Evolutionary conservation across 2,888 invertebrate genomes (phyloP), one percentile per base, ranked within the genome.

Genomic region (Macropis europaea): DNA sequence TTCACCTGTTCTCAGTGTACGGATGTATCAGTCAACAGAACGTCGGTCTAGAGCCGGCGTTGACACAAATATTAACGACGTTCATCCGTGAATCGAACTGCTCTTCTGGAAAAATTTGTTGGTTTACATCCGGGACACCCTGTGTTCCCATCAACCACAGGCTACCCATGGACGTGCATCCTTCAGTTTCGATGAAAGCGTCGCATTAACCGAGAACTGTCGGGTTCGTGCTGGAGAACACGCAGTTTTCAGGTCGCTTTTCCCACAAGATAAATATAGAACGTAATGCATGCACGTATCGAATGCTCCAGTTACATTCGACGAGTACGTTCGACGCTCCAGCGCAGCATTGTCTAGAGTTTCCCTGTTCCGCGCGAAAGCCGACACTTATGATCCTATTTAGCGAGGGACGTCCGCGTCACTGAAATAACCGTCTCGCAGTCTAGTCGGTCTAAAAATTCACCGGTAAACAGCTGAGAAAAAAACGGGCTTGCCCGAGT

Each of bases 391-490:
- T n/a, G 40, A 32, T 34, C 30, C 2, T 50, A n/a, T 59, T 53
- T 40, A 24, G 9, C 13, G 50, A 15, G 13, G 22, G 5, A 11
- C 28, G 26, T n/a, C 22, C 26, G 40, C 17, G 13, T 34, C 28
- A 36, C 28, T 13, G 47, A 68, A 76, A 79, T 63, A 76, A 47
- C 47, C 17, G 22, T 1, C 24, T n/a, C 5, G 19, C 38, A 24
- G 50, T 30, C 47, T 7, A 28, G 59, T 19, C 26, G 40, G 9
- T 66, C 60, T 66, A 73, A 76, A 73, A 76, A 62, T 73, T 73
- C 48, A 11, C 43, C 11, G 38, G 30, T 43, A 47, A 56, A 34
- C 6, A 36, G 26, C 28, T 15, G 22, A 28, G 15, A 53, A 45
- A 42, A 4, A 22, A 7, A 5, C 5, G 17, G 13, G 24, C 13